phyloP scores from a whole-genome alignment of 2,888 invertebrate genomes.

The Hypomecis punctinalis region DNA sequence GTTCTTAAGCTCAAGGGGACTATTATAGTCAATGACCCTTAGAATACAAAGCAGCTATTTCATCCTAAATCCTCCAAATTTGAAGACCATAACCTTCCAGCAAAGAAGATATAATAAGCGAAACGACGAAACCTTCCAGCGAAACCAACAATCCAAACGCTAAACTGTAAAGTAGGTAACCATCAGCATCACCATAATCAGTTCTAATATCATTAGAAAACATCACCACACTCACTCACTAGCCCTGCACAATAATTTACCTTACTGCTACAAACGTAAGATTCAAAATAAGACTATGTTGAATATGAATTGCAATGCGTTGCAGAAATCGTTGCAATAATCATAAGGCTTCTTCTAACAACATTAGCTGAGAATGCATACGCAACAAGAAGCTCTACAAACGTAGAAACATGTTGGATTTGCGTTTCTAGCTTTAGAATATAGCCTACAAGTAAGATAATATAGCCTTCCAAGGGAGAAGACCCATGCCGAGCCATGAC shows the following conservation, averaged over 20 bases:
- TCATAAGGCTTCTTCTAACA: constrained; percentile 39
- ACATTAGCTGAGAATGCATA: constrained; percentile 33
- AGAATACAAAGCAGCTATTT: no score
- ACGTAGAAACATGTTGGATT: constrained; percentile 17
- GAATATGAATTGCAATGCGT: constrained; percentile 6
- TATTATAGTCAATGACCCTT: no score
- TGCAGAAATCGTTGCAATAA: constrained; percentile 25
- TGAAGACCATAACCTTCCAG: not conserved
- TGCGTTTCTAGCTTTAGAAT: constrained; percentile 2
- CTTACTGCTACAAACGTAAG: not conserved
- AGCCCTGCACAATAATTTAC: constrained; percentile 1
- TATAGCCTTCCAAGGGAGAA: no score
- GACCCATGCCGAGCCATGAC: no score
- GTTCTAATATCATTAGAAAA: constrained; percentile 29
- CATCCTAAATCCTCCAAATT: not conserved
- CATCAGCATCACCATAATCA: constrained; percentile 1
- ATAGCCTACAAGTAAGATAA: no score
- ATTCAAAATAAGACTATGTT: not conserved
- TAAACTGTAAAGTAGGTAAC: not conserved
- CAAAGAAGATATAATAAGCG: no score
- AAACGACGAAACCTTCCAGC: not conserved
- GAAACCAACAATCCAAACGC: constrained; percentile 2
- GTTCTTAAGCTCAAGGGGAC: no score
- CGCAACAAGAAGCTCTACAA: constrained; percentile 34
- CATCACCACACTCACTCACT: constrained; percentile 2